Evolutionary conservation across 2,888 invertebrate genomes (phyloP).

Genomic region (Campaea margaritaria): DNA sequence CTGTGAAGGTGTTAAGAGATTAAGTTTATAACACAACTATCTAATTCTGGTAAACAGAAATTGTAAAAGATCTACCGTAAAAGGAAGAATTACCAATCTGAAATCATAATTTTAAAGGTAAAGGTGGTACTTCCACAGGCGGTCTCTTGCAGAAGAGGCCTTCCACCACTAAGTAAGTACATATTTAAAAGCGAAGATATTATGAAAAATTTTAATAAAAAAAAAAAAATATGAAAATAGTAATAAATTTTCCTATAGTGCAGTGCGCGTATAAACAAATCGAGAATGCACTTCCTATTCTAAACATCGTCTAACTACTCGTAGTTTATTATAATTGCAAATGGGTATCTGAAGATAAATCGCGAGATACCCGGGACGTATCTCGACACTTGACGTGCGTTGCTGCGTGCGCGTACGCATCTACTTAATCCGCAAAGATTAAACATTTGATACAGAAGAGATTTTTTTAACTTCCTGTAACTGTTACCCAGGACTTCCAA

Average conservation of each 20-base stretch:
- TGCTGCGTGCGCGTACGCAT: conserved; percentile 58
- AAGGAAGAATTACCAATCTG: too few relatives aligned
- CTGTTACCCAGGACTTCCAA: too few relatives aligned
- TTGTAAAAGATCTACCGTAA: too few relatives aligned
- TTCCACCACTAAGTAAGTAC: too few relatives aligned
- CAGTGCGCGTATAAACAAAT: conserved; percentile 14
- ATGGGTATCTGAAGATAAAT: conserved; percentile 73
- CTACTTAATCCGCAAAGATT: conserved; percentile 47
- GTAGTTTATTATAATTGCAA: conserved; percentile 72
- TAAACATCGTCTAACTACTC: conserved; percentile 31
- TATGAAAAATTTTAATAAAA: too few relatives aligned
- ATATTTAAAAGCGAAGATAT: too few relatives aligned
- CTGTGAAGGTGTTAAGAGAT: too few relatives aligned
- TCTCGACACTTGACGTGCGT: conserved; percentile 48
- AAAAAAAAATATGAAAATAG: background rate
- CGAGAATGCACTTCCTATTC: conserved; percentile 29
- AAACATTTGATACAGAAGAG: conserved; percentile 9
- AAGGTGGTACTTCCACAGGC: too few relatives aligned
- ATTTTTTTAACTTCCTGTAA: background rate
- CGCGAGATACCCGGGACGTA: conserved; percentile 60
- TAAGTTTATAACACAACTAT: too few relatives aligned
- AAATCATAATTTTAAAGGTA: too few relatives aligned
- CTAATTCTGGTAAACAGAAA: too few relatives aligned
- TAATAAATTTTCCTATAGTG: background rate
- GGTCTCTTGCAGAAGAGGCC: too few relatives aligned